A percentile compares a stretch with the other conserved stretches of the same genome.
phyloP scores from a whole-genome alignment of 1,140 invertebrate species.

The Zophobas morio region DNA sequence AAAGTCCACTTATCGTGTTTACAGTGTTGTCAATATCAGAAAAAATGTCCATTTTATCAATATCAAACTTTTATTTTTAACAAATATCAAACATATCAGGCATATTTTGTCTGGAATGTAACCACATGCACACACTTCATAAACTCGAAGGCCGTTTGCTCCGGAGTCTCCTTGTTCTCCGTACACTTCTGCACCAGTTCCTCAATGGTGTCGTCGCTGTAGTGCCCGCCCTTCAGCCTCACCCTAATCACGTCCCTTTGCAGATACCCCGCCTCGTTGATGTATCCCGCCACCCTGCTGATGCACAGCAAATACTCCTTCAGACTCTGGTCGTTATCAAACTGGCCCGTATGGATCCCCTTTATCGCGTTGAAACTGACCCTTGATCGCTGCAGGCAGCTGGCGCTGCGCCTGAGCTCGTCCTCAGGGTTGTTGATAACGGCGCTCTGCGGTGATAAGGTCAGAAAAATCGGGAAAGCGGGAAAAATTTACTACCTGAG shows the following conservation, averaged over 20 bases:
- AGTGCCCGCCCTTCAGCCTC: conserved; percentile 62
- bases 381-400: not conserved
- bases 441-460: not conserved
- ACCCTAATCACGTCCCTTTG: conserved; percentile 65
- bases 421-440: conserved; percentile 11
- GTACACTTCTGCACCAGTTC: conserved; percentile 11
- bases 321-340: conserved; percentile 66
- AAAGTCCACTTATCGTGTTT: not conserved
- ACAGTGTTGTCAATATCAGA: not conserved
- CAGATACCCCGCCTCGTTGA: conserved; percentile 64
- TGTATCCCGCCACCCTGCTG: conserved; percentile 67
- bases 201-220: conserved; percentile 12
- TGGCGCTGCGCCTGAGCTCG: not conserved
- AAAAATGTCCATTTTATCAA: too few species aligned
- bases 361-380: conserved; percentile 7
- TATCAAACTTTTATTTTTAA: too few species aligned
- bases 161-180: not conserved
- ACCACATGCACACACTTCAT: conserved; percentile 1
- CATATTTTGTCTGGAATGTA: not conserved
- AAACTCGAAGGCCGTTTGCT: conserved; percentile 3
- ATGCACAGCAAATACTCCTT: conserved; percentile 69
- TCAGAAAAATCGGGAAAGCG: not conserved
- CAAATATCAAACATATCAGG: too few species aligned
- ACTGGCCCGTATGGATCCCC: conserved; percentile 58
- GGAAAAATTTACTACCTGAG: not conserved